These are phyloP conservation scores for Drosophila rufa DNA, from an alignment of 1,140 invertebrate genomes.

Conservation along the genomic window DNA sequence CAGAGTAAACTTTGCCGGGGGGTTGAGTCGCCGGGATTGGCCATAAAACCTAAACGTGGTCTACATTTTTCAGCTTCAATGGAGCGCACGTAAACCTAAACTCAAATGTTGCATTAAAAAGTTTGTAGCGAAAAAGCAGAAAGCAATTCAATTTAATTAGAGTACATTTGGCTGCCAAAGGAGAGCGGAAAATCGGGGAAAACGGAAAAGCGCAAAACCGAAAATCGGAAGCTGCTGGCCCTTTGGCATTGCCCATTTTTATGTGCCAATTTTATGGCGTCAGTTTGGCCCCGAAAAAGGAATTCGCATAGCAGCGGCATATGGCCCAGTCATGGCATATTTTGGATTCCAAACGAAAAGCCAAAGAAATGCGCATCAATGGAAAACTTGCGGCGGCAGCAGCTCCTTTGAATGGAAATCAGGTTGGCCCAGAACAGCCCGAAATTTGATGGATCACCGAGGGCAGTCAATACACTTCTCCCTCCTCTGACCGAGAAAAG, in stretches of 20 bases:
- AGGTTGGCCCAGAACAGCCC: slow-evolving; percentile 39
- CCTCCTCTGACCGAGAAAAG: slow-evolving; percentile 9
- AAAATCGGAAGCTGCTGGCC: slow-evolving; percentile 15
- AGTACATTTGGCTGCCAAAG: slow-evolving; percentile 62
- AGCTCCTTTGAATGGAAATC: slow-evolving; percentile 75
- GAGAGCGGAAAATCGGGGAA: slow-evolving; percentile 10
- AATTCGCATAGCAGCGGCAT: slow-evolving; percentile 35
- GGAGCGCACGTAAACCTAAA: slow-evolving; percentile 71
- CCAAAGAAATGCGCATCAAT: slow-evolving; percentile 43
- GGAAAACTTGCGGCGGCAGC: slow-evolving; percentile 43
- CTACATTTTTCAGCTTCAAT: slow-evolving; percentile 70
- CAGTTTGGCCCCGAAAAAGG: slow-evolving; percentile 42
- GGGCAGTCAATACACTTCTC: slow-evolving; percentile 27
- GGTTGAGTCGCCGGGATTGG: slow-evolving; percentile 10
- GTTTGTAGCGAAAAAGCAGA: slow-evolving; percentile 56
- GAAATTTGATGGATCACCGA: slow-evolving; percentile 78
- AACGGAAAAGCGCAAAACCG: slow-evolving; percentile 11
- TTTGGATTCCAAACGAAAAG: slow-evolving; percentile 20
- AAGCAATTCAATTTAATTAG: slow-evolving; percentile 79
- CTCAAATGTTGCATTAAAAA: slow-evolving; percentile 79
- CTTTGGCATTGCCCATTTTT: slow-evolving; percentile 52
- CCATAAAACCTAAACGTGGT: slow-evolving; percentile 72
- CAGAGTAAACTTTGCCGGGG: slow-evolving; percentile 31
- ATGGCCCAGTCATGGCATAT: slow-evolving; percentile 48
- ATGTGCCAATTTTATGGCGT: slow-evolving; percentile 66